Conservation (phyloP, 1,140 invertebrate species). For the Drosophila suzukii region DNA sequence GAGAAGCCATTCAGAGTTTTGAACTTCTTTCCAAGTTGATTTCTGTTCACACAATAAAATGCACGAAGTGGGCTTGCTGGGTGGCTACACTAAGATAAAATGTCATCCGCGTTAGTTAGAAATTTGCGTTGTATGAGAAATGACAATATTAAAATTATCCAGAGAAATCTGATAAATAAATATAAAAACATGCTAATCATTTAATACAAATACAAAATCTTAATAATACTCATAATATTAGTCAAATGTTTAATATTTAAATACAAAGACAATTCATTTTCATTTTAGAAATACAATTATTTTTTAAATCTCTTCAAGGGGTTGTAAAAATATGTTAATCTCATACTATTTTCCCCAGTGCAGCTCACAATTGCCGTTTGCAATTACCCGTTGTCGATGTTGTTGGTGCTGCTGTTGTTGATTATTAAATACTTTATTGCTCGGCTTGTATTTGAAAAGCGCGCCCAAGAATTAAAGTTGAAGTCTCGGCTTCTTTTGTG, state of each 20-base stretch:
- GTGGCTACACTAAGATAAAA: conserved; percentile 4
- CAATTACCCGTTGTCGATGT: conserved; percentile 57
- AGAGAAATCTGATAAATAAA: no score
- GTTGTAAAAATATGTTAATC: neutral
- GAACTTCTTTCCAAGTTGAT: conserved; percentile 62
- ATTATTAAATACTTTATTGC: conserved; percentile 78
- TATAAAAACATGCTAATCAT: no score
- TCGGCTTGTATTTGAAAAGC: conserved; percentile 64
- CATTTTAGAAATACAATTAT: no score
- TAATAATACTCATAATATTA: no score
- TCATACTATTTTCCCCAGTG: conserved; percentile 1
- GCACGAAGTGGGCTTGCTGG: conserved; percentile 49
- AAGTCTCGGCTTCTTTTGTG: conserved; percentile 17
- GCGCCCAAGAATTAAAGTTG: conserved; percentile 67
- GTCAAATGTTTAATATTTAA: no score
- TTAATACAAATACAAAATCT: no score
- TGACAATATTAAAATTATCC: neutral
- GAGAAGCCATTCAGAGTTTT: conserved; percentile 79
- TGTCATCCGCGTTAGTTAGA: no score
- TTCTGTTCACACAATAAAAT: conserved; percentile 77
- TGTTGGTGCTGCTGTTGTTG: conserved; percentile 44
- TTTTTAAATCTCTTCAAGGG: neutral
- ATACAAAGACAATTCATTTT: no score
- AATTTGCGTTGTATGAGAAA: no score
- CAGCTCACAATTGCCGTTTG: conserved; percentile 54